Percentiles rank a stretch among this genome's conserved stretches.
Conservation (phyloP, 2,888 invertebrate genomes). For the Resseliella maxima region DNA sequence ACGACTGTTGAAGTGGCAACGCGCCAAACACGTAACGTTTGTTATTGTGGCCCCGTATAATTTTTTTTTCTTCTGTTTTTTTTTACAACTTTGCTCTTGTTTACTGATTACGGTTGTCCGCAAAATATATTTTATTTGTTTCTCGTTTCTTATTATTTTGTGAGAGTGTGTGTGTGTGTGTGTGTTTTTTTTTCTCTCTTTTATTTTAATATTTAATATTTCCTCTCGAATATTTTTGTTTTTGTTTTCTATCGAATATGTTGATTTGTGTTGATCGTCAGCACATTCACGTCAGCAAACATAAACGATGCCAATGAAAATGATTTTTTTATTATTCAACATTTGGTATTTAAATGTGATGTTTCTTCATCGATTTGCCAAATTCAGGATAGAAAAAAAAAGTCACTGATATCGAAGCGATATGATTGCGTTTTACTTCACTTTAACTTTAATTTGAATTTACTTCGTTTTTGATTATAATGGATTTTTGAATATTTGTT, state of each 20-base stretch:
- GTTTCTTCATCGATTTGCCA: too few species aligned
- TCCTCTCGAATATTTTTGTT: not conserved
- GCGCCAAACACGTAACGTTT: conserved; percentile 38
- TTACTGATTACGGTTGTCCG: conserved; percentile 3
- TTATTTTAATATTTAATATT: too few species aligned
- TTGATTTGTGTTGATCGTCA: not conserved
- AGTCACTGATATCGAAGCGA: too few species aligned
- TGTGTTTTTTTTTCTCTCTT: not conserved
- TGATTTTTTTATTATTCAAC: too few species aligned
- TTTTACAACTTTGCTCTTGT: conserved; percentile 39
- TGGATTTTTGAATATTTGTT: too few species aligned
- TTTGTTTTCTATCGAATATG: not conserved
- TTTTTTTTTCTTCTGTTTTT: too few species aligned
- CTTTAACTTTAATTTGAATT: too few species aligned
- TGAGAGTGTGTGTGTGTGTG: not conserved
- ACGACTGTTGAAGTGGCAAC: conserved; percentile 3
- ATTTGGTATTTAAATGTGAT: too few species aligned
- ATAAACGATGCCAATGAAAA: not conserved
- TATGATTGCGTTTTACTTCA: too few species aligned
- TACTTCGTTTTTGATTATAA: too few species aligned
- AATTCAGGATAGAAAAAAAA: too few species aligned
- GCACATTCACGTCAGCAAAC: not conserved
- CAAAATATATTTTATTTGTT: conserved; percentile 7
- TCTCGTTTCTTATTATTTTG: not conserved
- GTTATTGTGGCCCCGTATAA: conserved; percentile 39